Evolutionary conservation across 2,113 vertebrate species (phyloP).

Genomic region (Daphoenositta chrysoptera): DNA sequence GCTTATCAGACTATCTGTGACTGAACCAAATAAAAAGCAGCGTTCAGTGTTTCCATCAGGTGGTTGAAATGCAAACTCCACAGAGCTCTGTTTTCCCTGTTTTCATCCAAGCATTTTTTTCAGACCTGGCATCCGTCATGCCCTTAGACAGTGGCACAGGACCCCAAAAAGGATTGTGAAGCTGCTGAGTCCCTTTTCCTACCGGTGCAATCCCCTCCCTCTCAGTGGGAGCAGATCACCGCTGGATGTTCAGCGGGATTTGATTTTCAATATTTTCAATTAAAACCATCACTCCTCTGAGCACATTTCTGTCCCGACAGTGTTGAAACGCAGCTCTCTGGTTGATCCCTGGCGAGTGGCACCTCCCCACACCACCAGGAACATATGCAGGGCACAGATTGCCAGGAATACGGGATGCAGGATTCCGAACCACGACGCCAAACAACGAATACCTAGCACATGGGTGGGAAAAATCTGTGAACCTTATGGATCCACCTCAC

Average conservation of each 20-base stretch:
- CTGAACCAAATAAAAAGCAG: not conserved
- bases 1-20: not conserved
- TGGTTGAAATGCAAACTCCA: not conserved
- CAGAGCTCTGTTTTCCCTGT: not conserved
- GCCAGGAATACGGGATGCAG: not conserved
- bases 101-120: not conserved
- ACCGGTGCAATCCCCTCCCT: accelerated
- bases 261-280: not conserved
- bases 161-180: not conserved
- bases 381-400: not conserved
- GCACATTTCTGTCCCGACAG: not conserved
- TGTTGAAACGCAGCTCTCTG: accelerated
- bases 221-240: not conserved
- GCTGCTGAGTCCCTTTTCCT: not conserved
- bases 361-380: not conserved
- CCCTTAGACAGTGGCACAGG: not conserved
- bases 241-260: not conserved
- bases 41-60: slow-evolving; percentile 18
- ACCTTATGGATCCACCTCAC: not conserved
- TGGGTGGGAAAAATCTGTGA: not conserved
- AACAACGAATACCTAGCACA: not conserved
- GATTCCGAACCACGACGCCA: not conserved
- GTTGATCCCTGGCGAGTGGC: accelerated
- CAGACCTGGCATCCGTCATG: not conserved
- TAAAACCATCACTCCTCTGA: not conserved